Percentiles rank a stretch among this genome's conserved stretches.
Conservation (phyloP, 2,113 vertebrate genomes). For the Sinocyclocheilus grahami region DNA sequence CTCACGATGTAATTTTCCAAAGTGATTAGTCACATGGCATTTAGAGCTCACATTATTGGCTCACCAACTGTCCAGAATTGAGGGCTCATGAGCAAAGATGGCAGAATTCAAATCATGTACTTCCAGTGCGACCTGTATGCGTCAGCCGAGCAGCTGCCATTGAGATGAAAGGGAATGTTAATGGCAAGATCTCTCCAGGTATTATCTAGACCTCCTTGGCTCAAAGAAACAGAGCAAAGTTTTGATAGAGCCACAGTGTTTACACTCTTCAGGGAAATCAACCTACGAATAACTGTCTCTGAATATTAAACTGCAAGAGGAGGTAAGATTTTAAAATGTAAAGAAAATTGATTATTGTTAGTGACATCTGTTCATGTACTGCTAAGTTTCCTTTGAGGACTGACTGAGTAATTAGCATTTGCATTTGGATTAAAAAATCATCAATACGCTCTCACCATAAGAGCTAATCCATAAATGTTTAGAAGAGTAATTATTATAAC, state of each 20-base stretch:
- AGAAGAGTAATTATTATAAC: slow-evolving; percentile 2
- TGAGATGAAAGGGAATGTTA: background rate
- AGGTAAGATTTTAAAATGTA: background rate
- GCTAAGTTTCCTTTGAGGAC: background rate
- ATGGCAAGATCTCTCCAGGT: background rate
- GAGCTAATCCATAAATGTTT: slow-evolving; percentile 8
- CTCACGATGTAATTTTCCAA: background rate
- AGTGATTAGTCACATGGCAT: background rate
- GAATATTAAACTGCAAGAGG: background rate
- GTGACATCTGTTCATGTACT: background rate
- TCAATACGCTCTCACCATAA: background rate
- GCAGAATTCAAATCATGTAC: background rate
- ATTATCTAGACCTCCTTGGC: background rate
- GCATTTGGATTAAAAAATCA: slow-evolving; percentile 5
- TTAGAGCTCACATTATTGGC: background rate
- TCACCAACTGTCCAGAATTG: background rate
- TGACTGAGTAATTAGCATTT: slow-evolving; percentile 1
- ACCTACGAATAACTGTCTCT: background rate
- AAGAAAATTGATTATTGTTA: background rate
- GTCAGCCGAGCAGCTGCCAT: background rate
- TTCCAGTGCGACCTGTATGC: background rate
- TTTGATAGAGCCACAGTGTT: background rate
- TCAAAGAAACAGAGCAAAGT: background rate
- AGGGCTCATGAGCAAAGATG: background rate
- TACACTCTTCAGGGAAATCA: background rate